Conservation (phyloP, 1,140 invertebrate species). For the Steinernema feltiae region DNA sequence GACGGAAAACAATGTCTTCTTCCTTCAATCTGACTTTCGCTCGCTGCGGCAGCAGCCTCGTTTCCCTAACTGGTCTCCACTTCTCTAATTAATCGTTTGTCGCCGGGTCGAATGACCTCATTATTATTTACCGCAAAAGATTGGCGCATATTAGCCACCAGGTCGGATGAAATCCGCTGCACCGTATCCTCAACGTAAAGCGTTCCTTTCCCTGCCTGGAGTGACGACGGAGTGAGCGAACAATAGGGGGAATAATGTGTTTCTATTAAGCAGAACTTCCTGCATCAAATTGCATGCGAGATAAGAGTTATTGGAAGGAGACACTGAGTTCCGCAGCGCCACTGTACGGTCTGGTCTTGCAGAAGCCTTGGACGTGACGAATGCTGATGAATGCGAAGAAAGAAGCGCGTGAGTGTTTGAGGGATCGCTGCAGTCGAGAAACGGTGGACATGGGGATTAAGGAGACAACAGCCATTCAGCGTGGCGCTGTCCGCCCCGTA, state of each 20-base stretch:
- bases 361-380: not conserved
- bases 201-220: not conserved
- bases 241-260: not conserved
- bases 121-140: slow-evolving; percentile 8
- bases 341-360: not conserved
- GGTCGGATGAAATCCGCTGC: not conserved
- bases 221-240: not conserved
- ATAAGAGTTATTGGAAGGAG: not conserved
- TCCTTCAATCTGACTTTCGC: slow-evolving; percentile 13
- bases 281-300: not conserved
- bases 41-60: slow-evolving; percentile 12
- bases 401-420: not conserved
- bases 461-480: slow-evolving; percentile 11
- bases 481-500: slow-evolving; percentile 7
- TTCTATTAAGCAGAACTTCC: not conserved
- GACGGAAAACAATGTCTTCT: slow-evolving; percentile 8
- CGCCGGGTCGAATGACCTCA: slow-evolving; percentile 13
- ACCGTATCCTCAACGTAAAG: not conserved
- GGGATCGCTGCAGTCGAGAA: not conserved
- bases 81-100: slow-evolving; percentile 14
- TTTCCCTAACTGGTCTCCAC: slow-evolving; percentile 13
- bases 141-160: slow-evolving; percentile 13
- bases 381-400: not conserved
- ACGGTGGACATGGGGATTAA: slow-evolving; percentile 13
- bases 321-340: not conserved